These are phyloP conservation scores for Phyllostomus discolor DNA, from an alignment of 2,113 vertebrate species.

Conservation along the genomic window DNA sequence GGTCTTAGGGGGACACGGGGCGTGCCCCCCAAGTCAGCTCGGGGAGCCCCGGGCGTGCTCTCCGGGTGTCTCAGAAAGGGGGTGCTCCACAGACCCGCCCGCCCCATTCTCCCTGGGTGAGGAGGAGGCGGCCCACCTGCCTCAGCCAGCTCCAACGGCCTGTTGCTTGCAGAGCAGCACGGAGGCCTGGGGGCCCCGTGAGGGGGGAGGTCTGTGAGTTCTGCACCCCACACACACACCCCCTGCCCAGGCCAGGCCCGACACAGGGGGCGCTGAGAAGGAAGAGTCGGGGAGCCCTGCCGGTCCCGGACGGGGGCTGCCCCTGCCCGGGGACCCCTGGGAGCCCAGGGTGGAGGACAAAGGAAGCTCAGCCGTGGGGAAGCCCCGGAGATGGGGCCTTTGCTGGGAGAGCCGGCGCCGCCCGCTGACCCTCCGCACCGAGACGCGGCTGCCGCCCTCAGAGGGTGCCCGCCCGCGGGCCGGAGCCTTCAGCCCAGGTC, in stretches of 20 bases:
- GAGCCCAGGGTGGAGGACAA: background rate
- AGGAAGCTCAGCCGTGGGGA: rapidly evolving
- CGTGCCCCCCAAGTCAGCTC: rapidly evolving
- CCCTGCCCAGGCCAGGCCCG: background rate
- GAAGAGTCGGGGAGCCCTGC: background rate
- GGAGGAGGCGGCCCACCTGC: background rate
- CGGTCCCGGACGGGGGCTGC: background rate
- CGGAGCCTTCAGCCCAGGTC: rapidly evolving
- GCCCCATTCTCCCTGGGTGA: background rate
- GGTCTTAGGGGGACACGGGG: background rate
- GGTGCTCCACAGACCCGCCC: background rate
- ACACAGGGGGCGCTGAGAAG: background rate
- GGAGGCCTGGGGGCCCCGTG: no score
- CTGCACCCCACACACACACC: no score
- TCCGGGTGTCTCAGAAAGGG: background rate
- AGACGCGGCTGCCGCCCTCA: rapidly evolving
- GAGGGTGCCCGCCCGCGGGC: background rate
- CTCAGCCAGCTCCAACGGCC: background rate
- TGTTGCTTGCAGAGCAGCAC: background rate
- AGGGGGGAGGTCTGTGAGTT: no score
- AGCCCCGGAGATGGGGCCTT: background rate
- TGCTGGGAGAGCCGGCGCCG: background rate
- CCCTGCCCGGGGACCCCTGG: background rate
- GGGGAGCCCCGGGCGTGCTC: background rate
- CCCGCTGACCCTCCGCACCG: background rate